A percentile compares a stretch with the other conserved stretches of the same genome.
Evolutionary conservation across 2,888 invertebrate genomes (phyloP).

Genomic region (Trimorus sp.): DNA sequence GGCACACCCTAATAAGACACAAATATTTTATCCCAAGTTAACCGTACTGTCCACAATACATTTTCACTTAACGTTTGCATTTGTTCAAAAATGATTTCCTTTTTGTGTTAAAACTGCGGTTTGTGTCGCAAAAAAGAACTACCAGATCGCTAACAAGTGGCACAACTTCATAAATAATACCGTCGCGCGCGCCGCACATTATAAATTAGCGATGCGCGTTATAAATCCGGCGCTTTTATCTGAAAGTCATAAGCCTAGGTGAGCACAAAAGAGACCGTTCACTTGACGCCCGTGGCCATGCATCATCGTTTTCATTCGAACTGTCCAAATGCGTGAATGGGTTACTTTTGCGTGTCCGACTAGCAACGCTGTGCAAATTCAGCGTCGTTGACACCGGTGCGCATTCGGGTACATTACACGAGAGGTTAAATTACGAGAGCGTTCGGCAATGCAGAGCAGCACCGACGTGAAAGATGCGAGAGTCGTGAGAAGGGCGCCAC

Average conservation of each 20-base stretch:
- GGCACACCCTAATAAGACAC: too few relatives aligned
- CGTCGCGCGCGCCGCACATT: slow-evolving; percentile 7
- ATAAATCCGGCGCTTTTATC: slow-evolving; percentile 43
- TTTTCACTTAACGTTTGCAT: too few relatives aligned
- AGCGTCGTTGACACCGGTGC: slow-evolving; percentile 46
- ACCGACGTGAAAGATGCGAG: slow-evolving; percentile 52
- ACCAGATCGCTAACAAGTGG: too few relatives aligned
- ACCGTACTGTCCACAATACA: too few relatives aligned
- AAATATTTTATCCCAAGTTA: too few relatives aligned
- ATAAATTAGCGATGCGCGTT: slow-evolving; percentile 35
- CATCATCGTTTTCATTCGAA: slow-evolving; percentile 39
- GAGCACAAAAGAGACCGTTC: slow-evolving; percentile 31
- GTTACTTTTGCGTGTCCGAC: slow-evolving; percentile 37
- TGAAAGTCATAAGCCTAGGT: slow-evolving; percentile 36
- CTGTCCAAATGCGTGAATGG: slow-evolving; percentile 35
- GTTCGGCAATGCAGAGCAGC: slow-evolving; percentile 52
- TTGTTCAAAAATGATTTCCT: too few relatives aligned
- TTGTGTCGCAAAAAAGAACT: too few relatives aligned
- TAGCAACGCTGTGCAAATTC: slow-evolving; percentile 23
- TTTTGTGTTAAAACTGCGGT: too few relatives aligned
- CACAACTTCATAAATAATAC: neutral
- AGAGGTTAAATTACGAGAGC: slow-evolving; percentile 59
- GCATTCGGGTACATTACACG: slow-evolving; percentile 45
- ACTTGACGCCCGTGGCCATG: slow-evolving; percentile 16
- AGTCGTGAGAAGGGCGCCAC: slow-evolving; percentile 66